Percentiles rank a stretch among this genome's conserved stretches.
Conservation (phyloP, 2,113 vertebrate species). For the Bettongia penicillata region DNA sequence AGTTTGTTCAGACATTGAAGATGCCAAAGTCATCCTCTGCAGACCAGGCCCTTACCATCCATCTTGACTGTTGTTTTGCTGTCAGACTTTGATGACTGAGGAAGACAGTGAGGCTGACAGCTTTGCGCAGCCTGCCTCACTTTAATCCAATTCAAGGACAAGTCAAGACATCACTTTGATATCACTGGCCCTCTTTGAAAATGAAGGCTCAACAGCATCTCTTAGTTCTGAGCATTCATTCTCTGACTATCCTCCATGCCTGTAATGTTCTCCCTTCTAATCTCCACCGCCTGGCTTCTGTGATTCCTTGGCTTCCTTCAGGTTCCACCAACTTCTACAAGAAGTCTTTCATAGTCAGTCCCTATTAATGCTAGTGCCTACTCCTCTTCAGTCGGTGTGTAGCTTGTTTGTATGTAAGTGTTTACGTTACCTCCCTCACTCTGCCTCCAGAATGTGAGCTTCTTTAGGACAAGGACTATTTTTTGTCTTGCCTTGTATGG, state of each 20-base stretch:
- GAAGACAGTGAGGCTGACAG: not conserved
- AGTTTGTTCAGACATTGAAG: no score
- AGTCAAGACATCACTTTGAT: not conserved
- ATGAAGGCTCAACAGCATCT: not conserved
- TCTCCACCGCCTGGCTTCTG: not conserved
- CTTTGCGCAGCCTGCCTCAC: not conserved
- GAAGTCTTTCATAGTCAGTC: not conserved
- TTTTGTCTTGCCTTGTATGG: not conserved
- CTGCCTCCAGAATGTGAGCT: no score
- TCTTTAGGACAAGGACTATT: not conserved
- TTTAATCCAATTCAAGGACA: not conserved
- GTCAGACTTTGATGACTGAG: no score
- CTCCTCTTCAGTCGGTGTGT: not conserved
- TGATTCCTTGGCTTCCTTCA: not conserved
- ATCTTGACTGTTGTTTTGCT: no score
- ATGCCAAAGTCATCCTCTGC: no score
- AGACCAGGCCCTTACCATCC: no score
- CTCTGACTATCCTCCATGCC: no score
- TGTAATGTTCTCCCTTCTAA: not conserved
- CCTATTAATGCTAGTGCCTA: not conserved
- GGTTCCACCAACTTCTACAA: not conserved
- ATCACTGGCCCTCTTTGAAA: not conserved
- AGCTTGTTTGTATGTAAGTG: not conserved
- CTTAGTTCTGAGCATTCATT: not conserved
- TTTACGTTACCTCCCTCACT: not conserved